Percentiles rank a stretch among this genome's conserved stretches.
Evolutionary conservation across 53 echinoderm and acorn worm species (phyloP).

Genomic region (Zoroaster sp.): DNA sequence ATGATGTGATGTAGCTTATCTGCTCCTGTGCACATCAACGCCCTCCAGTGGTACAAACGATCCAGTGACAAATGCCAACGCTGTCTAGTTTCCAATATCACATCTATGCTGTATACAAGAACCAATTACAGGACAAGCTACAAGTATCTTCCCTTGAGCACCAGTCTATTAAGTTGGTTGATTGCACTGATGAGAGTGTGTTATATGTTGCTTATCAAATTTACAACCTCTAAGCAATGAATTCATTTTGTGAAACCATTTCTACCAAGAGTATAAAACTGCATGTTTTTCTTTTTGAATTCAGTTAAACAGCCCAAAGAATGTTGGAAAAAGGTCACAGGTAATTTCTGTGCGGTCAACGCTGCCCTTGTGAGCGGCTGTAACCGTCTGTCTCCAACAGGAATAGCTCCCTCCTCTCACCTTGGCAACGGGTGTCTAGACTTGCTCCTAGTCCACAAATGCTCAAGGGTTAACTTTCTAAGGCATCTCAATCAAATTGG

Average conservation of each 20-base stretch:
- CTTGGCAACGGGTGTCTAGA: constrained; percentile 96
- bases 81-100: no score
- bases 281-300: background rate
- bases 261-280: background rate
- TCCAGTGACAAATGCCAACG: no score
- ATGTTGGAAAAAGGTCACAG: constrained; percentile 71
- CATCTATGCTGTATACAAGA: no score
- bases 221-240: no score
- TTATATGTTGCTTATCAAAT: no score
- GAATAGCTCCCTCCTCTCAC: constrained; percentile 88
- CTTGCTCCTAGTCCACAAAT: constrained; percentile 84
- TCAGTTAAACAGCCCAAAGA: constrained; percentile 2
- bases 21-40: no score
- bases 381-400: constrained; percentile 75
- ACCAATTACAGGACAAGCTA: no score
- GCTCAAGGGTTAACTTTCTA: constrained; percentile 86
- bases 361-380: constrained; percentile 83
- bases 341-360: constrained; percentile 80
- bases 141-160: no score
- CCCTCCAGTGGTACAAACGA: no score
- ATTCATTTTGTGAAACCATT: background rate
- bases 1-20: no score
- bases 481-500: constrained; percentile 79
- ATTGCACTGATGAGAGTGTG: no score
- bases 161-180: no score